Conservation (phyloP, 2,888 invertebrate species). For the Sarcophaga rosellei region DNA sequence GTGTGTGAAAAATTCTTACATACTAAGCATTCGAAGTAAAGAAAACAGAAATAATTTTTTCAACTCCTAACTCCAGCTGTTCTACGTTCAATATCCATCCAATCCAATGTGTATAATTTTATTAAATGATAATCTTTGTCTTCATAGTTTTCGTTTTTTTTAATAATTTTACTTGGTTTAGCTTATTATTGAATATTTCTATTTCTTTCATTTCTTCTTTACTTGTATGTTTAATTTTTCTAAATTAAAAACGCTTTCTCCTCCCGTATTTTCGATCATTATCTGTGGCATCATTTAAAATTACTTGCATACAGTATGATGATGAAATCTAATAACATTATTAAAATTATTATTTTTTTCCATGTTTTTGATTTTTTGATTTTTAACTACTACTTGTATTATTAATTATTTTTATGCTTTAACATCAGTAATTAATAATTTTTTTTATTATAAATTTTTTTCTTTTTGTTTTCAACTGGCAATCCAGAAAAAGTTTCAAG, state of each 20-base stretch:
- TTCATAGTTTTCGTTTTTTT: not conserved
- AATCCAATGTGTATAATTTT: not conserved
- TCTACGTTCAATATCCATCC: not conserved
- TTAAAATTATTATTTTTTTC: not conserved
- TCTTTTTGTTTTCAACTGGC: not conserved
- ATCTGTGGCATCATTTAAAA: not conserved
- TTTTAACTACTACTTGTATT: not conserved
- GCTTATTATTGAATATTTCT: constrained; percentile 12
- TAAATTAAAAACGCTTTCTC: constrained; percentile 64
- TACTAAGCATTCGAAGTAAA: not conserved
- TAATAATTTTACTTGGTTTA: not conserved
- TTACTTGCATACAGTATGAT: not conserved
- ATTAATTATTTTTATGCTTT: constrained; percentile 37
- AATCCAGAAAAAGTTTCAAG: no score
- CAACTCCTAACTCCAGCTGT: constrained; percentile 20
- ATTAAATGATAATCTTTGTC: constrained; percentile 20
- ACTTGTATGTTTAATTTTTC: constrained; percentile 41
- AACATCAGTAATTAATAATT: constrained; percentile 7
- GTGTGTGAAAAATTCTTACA: not conserved
- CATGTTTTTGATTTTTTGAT: not conserved
- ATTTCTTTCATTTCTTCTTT: not conserved
- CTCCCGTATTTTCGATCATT: not conserved
- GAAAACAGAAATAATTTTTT: not conserved
- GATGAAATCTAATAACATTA: not conserved
- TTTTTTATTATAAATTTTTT: not conserved